Conservation (phyloP, 2,797 vertebrate genomes). For the Pantherophis alleghaniensis region DNA sequence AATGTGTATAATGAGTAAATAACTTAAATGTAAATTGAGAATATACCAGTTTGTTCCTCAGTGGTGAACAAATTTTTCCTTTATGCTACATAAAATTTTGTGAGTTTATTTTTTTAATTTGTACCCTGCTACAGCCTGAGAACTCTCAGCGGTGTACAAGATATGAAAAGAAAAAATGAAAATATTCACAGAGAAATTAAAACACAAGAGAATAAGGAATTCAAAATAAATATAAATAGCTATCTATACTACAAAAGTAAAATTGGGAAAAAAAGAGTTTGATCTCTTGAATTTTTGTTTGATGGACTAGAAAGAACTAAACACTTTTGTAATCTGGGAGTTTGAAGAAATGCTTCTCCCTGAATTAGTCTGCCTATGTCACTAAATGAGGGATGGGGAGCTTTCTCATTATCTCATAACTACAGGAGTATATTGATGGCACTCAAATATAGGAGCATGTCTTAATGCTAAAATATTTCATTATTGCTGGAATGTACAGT, state of each 20-base stretch:
- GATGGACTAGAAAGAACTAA: neutral
- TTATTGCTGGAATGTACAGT: neutral
- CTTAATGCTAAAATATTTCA: neutral
- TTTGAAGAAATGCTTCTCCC: neutral
- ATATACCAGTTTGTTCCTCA: conserved; percentile 7
- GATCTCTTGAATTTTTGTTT: neutral
- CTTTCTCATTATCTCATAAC: neutral
- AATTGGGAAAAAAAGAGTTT: neutral
- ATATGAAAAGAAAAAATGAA: neutral
- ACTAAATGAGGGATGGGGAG: neutral
- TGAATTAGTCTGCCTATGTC: neutral
- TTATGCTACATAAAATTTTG: neutral
- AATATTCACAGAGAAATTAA: neutral
- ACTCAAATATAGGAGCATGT: neutral
- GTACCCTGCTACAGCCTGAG: neutral
- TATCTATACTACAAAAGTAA: neutral
- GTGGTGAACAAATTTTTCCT: neutral
- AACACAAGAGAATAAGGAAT: neutral
- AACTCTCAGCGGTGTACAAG: neutral
- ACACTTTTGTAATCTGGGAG: neutral
- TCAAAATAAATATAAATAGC: neutral
- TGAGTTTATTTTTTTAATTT: neutral
- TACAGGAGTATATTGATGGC: neutral
- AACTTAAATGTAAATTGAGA: neutral
- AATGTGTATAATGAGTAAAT: conserved; percentile 3